Base-by-base conservation (phyloP, 2,797 vertebrate genomes). In the Aselliscus stoliczkanus region DNA sequence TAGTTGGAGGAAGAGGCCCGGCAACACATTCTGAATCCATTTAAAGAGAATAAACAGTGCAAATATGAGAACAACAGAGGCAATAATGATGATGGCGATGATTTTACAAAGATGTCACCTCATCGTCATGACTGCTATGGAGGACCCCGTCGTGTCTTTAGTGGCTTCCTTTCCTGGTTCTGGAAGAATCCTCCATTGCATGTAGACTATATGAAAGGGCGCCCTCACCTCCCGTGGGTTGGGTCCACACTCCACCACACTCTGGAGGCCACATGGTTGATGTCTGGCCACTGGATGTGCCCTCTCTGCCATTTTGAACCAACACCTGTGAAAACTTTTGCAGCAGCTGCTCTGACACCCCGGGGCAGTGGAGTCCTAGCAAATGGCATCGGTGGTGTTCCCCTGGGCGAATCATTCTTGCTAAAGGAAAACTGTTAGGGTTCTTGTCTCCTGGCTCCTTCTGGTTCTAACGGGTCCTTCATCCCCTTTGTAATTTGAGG, bases 351-450 rank as follows among this genome's bases (percentile, higher is more conserved):
- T 50, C 65, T 27, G 5, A 56, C 5, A 6, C 37, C 84, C 20
- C 1, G 2, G 17, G 65, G 23, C 42, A 23, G 44, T 25, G 54
- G 7, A 1, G 2, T 29, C 12, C 4, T 50, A n/a, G 50, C 64
- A 27, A 2, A 2, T 2, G 34, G 20, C 10, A 13, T 15, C 31
- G 20, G n/a, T 0, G 3, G 37, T 18, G 1, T 23, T 42, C 5
- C 4, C 42, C 4, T 4, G 25, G 34, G 58, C 14, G 3, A 20
- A n/a, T 2, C 2, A 7, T n/a, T 72, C 15, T n/a, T 9, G 4
- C 2, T 34, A 2, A 15, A 79, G 85, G 64, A 58, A 64, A 20
- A 20, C 67, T 13, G 52, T 12, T 15, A 27, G 21, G 31, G 27
- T 72, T 83, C 76, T 92, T 67, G 17, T 5, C 31, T 70, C 34